A percentile compares a stretch with the other conserved stretches of the same genome.
Conservation (phyloP, 2,888 invertebrate genomes). For the Baccha elongata region DNA sequence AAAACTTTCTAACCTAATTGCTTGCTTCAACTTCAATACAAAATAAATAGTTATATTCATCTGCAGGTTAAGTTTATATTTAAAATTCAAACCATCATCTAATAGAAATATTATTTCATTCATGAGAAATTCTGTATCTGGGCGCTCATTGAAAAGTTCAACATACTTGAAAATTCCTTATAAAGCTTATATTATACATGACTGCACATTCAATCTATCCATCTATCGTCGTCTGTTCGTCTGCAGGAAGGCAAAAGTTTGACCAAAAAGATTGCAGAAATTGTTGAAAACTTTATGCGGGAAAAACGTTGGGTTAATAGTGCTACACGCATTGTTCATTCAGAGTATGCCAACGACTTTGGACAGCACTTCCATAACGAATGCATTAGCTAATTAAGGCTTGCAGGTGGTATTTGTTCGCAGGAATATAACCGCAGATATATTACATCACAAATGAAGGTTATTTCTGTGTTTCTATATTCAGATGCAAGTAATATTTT, state of each 20-base stretch:
- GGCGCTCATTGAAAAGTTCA: conserved; percentile 6
- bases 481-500: too few species aligned
- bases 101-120: conserved; percentile 12
- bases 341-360: neutral
- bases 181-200: too few species aligned
- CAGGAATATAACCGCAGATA: neutral
- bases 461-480: neutral
- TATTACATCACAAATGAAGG: conserved; percentile 12
- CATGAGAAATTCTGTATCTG: conserved; percentile 7
- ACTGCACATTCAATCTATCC: neutral
- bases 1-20: neutral
- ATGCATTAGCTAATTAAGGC: conserved; percentile 29
- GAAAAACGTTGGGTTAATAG: conserved; percentile 4
- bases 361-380: conserved; percentile 1
- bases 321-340: conserved; percentile 10
- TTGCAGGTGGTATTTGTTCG: conserved; percentile 23
- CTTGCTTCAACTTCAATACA: neutral
- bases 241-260: conserved; percentile 1
- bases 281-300: conserved; percentile 1
- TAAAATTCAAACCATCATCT: conserved; percentile 17
- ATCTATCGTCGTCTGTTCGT: neutral
- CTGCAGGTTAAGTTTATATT: neutral
- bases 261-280: conserved; percentile 23
- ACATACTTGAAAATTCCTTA: conserved; percentile 7
- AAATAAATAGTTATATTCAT: neutral